These are phyloP conservation scores for Balearica regulorum DNA, from an alignment of 2,797 vertebrate genomes.

Conservation along the genomic window DNA sequence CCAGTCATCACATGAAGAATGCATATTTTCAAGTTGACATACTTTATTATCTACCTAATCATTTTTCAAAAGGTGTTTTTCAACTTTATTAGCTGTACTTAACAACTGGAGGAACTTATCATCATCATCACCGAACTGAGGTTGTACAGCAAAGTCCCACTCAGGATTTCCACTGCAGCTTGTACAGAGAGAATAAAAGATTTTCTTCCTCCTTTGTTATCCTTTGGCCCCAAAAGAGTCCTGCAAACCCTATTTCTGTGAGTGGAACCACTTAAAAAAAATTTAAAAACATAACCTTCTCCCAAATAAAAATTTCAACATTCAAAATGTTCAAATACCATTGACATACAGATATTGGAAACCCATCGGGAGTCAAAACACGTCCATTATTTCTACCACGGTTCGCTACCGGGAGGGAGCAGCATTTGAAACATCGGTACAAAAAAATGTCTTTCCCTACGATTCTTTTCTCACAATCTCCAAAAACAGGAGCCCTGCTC, in stretches of 20 bases:
- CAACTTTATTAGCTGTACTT: constrained; percentile 58
- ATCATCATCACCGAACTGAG: background rate
- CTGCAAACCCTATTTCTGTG: background rate
- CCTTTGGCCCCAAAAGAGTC: background rate
- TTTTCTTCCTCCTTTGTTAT: background rate
- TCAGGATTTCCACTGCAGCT: background rate
- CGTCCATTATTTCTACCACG: background rate
- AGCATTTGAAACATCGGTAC: background rate
- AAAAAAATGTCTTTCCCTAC: background rate
- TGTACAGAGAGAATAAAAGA: background rate
- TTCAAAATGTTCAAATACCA: background rate
- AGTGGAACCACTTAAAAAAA: background rate
- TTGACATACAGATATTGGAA: background rate
- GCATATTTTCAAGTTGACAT: constrained; percentile 60
- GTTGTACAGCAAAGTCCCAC: background rate
- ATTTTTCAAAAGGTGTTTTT: constrained; percentile 64
- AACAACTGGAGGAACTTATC: constrained; percentile 38
- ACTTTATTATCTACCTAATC: constrained; percentile 67
- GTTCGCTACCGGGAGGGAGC: background rate
- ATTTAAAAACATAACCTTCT: background rate
- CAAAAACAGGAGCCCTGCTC: background rate
- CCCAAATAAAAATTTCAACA: background rate
- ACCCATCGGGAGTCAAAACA: background rate
- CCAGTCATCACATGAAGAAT: constrained; percentile 63
- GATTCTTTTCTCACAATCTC: background rate